A percentile compares a stretch with the other conserved stretches of the same genome.
phyloP scores from a whole-genome alignment of 2,113 vertebrate genomes.

The Craseonycteris thonglongyai region DNA sequence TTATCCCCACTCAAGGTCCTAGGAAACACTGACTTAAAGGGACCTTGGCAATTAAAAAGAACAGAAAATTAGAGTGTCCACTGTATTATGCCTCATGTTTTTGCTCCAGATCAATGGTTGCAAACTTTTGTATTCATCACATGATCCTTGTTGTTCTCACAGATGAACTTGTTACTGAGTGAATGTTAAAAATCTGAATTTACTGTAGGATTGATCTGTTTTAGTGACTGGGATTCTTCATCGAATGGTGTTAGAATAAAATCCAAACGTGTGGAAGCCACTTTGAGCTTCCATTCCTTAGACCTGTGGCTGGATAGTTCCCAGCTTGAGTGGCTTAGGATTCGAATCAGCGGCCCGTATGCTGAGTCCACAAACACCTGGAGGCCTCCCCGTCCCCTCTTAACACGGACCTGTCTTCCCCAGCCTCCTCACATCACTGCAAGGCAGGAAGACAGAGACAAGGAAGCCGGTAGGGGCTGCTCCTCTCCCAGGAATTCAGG shows the following conservation, averaged over 20 bases:
- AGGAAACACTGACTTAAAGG: neutral
- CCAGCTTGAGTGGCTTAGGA: neutral
- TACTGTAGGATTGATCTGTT: neutral
- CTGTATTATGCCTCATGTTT: neutral
- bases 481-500: slow-evolving; percentile 7
- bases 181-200: neutral
- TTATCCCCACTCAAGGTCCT: neutral
- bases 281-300: no score
- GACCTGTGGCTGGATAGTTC: neutral
- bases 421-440: neutral
- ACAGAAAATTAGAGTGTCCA: neutral
- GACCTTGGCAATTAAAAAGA: neutral
- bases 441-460: neutral
- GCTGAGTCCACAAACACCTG: neutral
- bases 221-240: neutral
- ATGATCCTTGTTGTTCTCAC: neutral
- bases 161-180: neutral
- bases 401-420: neutral
- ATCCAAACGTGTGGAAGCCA: neutral
- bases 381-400: neutral
- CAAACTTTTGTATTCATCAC: neutral
- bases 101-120: neutral
- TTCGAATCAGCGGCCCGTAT: neutral
- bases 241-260: neutral
- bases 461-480: neutral